These are phyloP conservation scores for Coelogynopora nodosa DNA, from an alignment of 2,888 invertebrate species.

Conservation along the genomic window DNA sequence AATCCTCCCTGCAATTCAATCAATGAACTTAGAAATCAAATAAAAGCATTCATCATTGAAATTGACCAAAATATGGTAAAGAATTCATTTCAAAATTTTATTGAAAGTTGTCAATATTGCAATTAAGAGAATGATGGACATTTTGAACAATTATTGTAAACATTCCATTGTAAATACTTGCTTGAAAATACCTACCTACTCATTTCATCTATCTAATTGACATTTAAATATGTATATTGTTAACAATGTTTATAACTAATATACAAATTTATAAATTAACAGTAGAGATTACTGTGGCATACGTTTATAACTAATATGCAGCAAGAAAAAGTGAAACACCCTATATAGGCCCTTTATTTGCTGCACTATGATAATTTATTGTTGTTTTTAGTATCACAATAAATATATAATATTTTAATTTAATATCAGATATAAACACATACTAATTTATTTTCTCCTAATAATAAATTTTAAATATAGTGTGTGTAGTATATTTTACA, in stretches of 20 bases:
- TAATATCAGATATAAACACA: no score
- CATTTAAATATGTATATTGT: neutral
- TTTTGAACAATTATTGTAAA: slow-evolving; percentile 21
- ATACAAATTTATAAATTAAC: no score
- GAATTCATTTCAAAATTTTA: slow-evolving; percentile 26
- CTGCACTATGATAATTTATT: no score
- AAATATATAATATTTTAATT: no score
- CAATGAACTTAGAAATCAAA: neutral
- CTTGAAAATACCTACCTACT: neutral
- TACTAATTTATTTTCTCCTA: no score
- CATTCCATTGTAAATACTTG: slow-evolving; percentile 5
- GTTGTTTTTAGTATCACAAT: no score
- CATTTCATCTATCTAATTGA: slow-evolving; percentile 11
- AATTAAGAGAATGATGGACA: neutral
- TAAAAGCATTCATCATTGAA: slow-evolving; percentile 17
- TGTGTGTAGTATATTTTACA: no score
- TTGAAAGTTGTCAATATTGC: slow-evolving; percentile 5
- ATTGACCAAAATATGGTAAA: slow-evolving; percentile 20
- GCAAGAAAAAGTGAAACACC: slow-evolving; percentile 28
- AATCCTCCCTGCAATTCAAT: neutral
- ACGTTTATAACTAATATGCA: no score
- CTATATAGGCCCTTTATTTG: no score
- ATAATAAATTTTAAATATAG: no score
- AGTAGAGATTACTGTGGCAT: no score
- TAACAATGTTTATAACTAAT: slow-evolving; percentile 23